Percentiles rank a stretch among this genome's conserved stretches.
Conservation (phyloP, 1,140 invertebrate genomes). For the Chironomus striatipennis region DNA sequence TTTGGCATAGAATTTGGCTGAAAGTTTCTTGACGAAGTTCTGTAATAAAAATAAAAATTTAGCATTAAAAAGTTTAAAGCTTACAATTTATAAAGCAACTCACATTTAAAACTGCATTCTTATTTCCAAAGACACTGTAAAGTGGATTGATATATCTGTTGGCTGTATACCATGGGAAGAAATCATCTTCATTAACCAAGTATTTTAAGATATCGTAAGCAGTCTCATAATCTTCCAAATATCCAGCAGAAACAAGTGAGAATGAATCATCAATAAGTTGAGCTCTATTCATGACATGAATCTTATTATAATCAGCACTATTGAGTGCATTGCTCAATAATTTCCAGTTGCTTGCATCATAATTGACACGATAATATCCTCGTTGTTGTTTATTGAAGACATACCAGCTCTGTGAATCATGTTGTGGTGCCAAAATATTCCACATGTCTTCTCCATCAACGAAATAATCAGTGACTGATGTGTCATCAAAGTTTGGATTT, state of each 20-base stretch:
- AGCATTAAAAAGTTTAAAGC: too few species aligned
- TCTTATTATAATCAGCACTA: too few species aligned
- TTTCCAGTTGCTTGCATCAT: too few species aligned
- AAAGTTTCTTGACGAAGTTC: neutral
- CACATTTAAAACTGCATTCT: neutral
- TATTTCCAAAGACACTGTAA: neutral
- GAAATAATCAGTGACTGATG: too few species aligned
- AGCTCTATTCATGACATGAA: too few species aligned
- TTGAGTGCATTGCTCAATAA: too few species aligned
- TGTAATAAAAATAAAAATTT: neutral
- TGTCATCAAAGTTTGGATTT: too few species aligned
- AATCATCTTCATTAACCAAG: neutral
- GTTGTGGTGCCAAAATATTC: neutral
- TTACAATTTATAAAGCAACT: neutral
- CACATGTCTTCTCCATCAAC: neutral
- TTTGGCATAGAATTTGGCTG: neutral
- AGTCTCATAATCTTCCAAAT: neutral
- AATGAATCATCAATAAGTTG: too few species aligned
- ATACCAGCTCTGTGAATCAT: neutral
- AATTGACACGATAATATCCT: too few species aligned
- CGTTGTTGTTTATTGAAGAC: too few species aligned
- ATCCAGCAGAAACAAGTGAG: neutral
- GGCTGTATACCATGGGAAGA: neutral
- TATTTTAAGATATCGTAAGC: neutral
- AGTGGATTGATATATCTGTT: neutral